These are phyloP conservation scores for Drosophila varians DNA, from an alignment of 1,140 invertebrate species.

Conservation along the genomic window DNA sequence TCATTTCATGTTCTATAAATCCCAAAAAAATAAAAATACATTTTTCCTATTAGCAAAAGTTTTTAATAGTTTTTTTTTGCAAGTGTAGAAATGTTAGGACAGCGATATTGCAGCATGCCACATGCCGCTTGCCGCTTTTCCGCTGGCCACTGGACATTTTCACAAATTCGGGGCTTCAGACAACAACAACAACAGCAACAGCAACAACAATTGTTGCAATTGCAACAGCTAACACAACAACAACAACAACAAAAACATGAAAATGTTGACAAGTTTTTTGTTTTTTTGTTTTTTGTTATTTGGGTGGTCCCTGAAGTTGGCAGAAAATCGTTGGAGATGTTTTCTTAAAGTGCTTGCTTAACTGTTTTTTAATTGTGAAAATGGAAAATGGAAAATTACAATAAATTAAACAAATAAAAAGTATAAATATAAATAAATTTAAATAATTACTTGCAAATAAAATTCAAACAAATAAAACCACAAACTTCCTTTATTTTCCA, in stretches of 20 bases:
- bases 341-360: conserved; percentile 17
- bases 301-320: conserved; percentile 28
- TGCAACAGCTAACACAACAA: conserved; percentile 7
- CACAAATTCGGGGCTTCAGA: conserved; percentile 43
- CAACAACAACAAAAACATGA: conserved; percentile 44
- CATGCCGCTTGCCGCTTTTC: conserved; percentile 30
- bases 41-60: too few species aligned
- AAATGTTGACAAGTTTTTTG: conserved; percentile 60
- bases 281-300: conserved; percentile 15
- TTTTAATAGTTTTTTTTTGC: neutral
- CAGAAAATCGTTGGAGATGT: neutral
- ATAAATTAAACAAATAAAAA: neutral
- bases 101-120: neutral
- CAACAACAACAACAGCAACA: neutral
- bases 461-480: too few species aligned
- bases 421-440: too few species aligned
- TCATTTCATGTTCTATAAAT: too few species aligned
- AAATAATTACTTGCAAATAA: too few species aligned
- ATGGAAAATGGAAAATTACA: neutral
- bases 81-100: neutral
- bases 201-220: conserved; percentile 5
- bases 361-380: conserved; percentile 12
- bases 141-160: conserved; percentile 54
- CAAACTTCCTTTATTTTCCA: too few species aligned
- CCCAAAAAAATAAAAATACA: too few species aligned